Percentiles rank a stretch among this genome's conserved stretches.
phyloP scores from a whole-genome alignment of 2,888 invertebrate genomes.

The Nomada ferruginata region DNA sequence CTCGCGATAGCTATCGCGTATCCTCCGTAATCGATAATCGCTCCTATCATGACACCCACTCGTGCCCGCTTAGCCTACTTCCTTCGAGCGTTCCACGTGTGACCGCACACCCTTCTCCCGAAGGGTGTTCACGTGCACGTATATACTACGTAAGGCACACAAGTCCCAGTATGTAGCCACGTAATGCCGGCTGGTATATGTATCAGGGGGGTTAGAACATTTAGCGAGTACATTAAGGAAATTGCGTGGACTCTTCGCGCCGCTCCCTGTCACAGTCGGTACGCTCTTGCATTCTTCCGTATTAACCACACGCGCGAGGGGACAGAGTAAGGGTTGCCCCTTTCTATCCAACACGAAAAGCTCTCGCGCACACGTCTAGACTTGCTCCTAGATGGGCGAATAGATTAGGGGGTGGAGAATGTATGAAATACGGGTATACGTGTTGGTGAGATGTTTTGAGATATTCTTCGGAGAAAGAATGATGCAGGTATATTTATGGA shows the following conservation, averaged over 20 bases:
- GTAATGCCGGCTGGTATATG: constrained; percentile 54
- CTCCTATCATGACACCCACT: constrained; percentile 53
- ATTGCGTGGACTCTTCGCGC: constrained; percentile 80
- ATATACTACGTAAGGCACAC: constrained; percentile 5
- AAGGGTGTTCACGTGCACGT: constrained; percentile 42
- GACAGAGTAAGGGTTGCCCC: constrained; percentile 47
- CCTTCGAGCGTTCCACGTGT: constrained; percentile 56
- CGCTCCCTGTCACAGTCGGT: constrained; percentile 65
- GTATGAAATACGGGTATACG: neutral
- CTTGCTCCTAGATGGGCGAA: constrained; percentile 11
- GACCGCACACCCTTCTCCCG: constrained; percentile 46
- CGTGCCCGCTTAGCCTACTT: constrained; percentile 67
- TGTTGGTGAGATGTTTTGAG: neutral
- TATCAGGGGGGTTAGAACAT: constrained; percentile 73
- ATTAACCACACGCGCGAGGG: constrained; percentile 63
- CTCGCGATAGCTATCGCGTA: constrained; percentile 6
- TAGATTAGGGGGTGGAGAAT: constrained; percentile 1
- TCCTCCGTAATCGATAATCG: constrained; percentile 55
- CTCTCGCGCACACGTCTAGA: constrained; percentile 15
- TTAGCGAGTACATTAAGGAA: constrained; percentile 84
- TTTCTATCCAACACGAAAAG: constrained; percentile 36
- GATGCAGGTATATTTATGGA: neutral
- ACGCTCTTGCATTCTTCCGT: constrained; percentile 55
- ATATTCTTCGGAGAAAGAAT: neutral
- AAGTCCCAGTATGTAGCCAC: constrained; percentile 27